Conservation (phyloP, 1,140 invertebrate species). For the Druon quercuslanigerum region DNA sequence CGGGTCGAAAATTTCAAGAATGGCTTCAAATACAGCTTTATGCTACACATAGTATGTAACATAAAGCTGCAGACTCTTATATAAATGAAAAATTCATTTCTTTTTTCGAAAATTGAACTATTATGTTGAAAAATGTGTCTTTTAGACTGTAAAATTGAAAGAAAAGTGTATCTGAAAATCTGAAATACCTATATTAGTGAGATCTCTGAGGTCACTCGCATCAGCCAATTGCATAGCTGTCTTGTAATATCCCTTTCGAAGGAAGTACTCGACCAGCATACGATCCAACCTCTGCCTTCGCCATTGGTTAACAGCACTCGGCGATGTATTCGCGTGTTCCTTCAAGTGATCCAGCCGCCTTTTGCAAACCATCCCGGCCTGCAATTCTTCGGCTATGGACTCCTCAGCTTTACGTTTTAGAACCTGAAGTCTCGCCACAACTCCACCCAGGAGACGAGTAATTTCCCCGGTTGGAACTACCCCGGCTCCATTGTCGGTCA, state of each 20-base stretch:
- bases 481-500: constrained; percentile 76
- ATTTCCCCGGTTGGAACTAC: constrained; percentile 84
- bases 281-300: constrained; percentile 91
- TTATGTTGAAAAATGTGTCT: too few species aligned
- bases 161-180: neutral
- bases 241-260: constrained; percentile 96
- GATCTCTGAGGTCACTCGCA: constrained; percentile 87
- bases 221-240: constrained; percentile 91
- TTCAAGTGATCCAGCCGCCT: constrained; percentile 95
- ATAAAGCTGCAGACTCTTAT: too few species aligned
- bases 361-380: constrained; percentile 90
- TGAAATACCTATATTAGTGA: constrained; percentile 90
- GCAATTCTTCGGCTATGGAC: constrained; percentile 92
- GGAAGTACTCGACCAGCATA: constrained; percentile 97
- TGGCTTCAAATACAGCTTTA: too few species aligned
- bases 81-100: too few species aligned
- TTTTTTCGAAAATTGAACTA: too few species aligned
- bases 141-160: too few species aligned
- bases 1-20: too few species aligned
- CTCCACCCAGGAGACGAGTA: constrained; percentile 87
- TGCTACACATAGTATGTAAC: too few species aligned
- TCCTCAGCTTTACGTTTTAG: constrained; percentile 96
- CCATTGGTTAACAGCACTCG: constrained; percentile 85
- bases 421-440: constrained; percentile 92
- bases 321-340: constrained; percentile 79